Evolutionary conservation across 1,140 invertebrate species (phyloP).

Genomic region (Drosophila pseudoobscura): DNA sequence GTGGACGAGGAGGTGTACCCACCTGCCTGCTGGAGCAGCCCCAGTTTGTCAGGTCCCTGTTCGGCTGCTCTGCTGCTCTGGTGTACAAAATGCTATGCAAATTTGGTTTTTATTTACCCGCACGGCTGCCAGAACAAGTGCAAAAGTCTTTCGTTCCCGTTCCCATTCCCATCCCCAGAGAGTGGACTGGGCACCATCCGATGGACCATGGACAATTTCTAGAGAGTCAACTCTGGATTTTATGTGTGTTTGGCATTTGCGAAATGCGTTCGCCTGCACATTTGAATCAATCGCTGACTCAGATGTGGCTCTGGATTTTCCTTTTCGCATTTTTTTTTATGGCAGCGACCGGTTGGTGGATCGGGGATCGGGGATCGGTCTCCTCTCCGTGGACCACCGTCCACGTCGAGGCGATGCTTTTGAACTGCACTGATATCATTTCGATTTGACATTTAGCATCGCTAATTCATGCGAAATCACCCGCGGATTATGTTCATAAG

Average conservation of each 20-base stretch:
- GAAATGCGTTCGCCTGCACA: constrained; percentile 75
- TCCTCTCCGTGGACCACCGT: neutral
- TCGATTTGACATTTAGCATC: constrained; percentile 77
- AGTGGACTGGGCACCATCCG: constrained; percentile 1
- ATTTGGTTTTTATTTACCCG: constrained; percentile 54
- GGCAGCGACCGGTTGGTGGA: constrained; percentile 55
- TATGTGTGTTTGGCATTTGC: constrained; percentile 68
- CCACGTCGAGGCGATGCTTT: constrained; percentile 26
- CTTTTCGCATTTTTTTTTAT: constrained; percentile 61
- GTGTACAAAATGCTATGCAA: constrained; percentile 64
- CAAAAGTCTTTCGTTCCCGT: constrained; percentile 22
- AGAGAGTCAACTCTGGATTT: constrained; percentile 55
- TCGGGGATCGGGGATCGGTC: constrained; percentile 9
- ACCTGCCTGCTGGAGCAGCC: constrained; percentile 25
- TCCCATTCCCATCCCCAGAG: constrained; percentile 19
- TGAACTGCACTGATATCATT: constrained; percentile 64
- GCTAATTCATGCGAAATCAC: constrained; percentile 81
- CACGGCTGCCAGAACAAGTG: constrained; percentile 72
- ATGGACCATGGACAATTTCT: constrained; percentile 27
- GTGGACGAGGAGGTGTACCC: neutral
- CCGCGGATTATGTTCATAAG: constrained; percentile 80
- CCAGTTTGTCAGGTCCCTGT: constrained; percentile 47
- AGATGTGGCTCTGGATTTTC: constrained; percentile 19
- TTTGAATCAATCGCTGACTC: constrained; percentile 76
- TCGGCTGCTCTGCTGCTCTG: neutral